Evolutionary conservation across 2,888 invertebrate species (phyloP).

Genomic region (Pteria penguin): DNA sequence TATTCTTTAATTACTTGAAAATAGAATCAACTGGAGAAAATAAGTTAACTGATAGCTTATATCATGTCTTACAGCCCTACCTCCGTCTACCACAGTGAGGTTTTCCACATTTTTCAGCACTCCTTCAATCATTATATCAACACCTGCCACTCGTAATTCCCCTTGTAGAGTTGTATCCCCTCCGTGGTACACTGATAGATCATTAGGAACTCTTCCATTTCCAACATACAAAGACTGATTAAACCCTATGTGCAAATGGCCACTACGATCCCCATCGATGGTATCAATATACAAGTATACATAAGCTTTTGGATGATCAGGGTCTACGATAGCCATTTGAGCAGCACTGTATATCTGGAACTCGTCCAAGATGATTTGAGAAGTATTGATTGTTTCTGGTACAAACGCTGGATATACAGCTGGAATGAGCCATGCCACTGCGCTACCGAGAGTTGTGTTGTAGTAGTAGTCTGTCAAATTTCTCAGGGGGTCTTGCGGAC

Average conservation of each 20-base stretch:
- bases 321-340: conserved; percentile 40
- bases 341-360: conserved; percentile 52
- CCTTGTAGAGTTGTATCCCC: conserved; percentile 62
- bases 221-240: conserved; percentile 64
- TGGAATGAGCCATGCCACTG: conserved; percentile 61
- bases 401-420: conserved; percentile 55
- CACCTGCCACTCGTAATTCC: conserved; percentile 65
- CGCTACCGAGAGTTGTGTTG: conserved; percentile 44
- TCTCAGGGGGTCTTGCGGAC: conserved; percentile 41
- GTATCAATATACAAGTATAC: conserved; percentile 47
- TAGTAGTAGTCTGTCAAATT: conserved; percentile 51
- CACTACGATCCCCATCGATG: conserved; percentile 62
- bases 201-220: conserved; percentile 59
- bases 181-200: conserved; percentile 62
- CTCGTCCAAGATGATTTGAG: conserved; percentile 54
- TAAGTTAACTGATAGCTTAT: no score
- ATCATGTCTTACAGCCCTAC: no score
- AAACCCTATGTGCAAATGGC: conserved; percentile 62
- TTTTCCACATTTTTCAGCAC: conserved; percentile 66
- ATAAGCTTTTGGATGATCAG: conserved; percentile 21
- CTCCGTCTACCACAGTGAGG: conserved; percentile 67
- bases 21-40: no score
- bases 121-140: conserved; percentile 61
- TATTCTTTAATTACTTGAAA: no score
- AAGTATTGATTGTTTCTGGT: conserved; percentile 23